Percentiles rank a stretch among this genome's conserved stretches.
Evolutionary conservation across 2,888 invertebrate species (phyloP).

Genomic region (Brachyopa scutellaris): DNA sequence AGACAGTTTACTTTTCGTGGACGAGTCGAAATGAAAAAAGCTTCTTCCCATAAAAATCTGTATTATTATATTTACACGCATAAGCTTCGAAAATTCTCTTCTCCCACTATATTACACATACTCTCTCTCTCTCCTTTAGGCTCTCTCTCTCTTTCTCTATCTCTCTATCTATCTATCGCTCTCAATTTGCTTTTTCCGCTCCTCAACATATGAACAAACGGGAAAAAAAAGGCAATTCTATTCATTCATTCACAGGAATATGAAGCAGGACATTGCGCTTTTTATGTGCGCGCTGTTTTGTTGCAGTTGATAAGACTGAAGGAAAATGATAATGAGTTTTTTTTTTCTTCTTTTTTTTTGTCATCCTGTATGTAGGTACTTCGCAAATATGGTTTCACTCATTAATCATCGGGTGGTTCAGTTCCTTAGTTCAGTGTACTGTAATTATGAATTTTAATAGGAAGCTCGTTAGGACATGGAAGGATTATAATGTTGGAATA

Average conservation of each 20-base stretch:
- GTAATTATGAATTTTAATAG: slow-evolving; percentile 35
- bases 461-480: slow-evolving; percentile 29
- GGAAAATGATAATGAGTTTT: slow-evolving; percentile 48
- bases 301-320: slow-evolving; percentile 64
- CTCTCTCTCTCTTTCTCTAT: not conserved
- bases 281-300: slow-evolving; percentile 28
- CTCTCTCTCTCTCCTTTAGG: slow-evolving; percentile 22
- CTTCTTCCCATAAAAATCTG: slow-evolving; percentile 69
- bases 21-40: slow-evolving; percentile 61
- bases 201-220: slow-evolving; percentile 14
- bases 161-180: too few species aligned
- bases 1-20: slow-evolving; percentile 68
- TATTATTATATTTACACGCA: slow-evolving; percentile 64
- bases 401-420: slow-evolving; percentile 35
- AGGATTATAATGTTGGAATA: too few species aligned
- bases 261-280: slow-evolving; percentile 67
- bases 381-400: slow-evolving; percentile 18
- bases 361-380: not conserved
- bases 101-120: not conserved
- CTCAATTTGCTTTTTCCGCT: too few species aligned
- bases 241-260: slow-evolving; percentile 66
- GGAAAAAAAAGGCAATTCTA: slow-evolving; percentile 45
- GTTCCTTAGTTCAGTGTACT: slow-evolving; percentile 21
- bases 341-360: not conserved
- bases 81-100: slow-evolving; percentile 46